Evolutionary conservation across 2,113 vertebrate genomes (phyloP).

Genomic region (Podiceps cristatus): DNA sequence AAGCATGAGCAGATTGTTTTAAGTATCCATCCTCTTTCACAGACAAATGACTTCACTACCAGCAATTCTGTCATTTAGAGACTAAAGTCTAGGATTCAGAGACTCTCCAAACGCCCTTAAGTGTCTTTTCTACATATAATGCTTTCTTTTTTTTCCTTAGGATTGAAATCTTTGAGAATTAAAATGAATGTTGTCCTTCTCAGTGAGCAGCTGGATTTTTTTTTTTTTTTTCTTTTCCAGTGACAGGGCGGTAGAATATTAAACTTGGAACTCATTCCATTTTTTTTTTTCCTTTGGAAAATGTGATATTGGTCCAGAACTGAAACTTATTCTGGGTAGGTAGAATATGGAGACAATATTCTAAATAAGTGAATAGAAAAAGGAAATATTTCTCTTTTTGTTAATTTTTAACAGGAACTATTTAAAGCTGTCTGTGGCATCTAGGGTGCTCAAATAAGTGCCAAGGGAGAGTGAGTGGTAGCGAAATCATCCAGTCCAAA

Average conservation of each 20-base stretch:
- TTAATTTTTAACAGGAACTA: neutral
- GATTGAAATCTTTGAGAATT: neutral
- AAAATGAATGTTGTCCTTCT: neutral
- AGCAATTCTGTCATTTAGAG: neutral
- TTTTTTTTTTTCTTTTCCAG: neutral
- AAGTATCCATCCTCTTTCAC: neutral
- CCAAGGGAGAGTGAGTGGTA: neutral
- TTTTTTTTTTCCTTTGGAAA: neutral
- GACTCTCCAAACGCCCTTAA: neutral
- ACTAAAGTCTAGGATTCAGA: neutral
- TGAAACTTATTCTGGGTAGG: neutral
- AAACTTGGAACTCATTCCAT: neutral
- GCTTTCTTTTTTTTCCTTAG: neutral
- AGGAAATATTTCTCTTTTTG: neutral
- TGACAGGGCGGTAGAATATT: neutral
- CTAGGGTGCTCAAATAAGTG: neutral
- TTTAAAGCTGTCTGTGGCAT: neutral
- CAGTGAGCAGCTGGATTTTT: neutral
- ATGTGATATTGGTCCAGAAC: neutral
- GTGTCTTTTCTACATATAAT: neutral
- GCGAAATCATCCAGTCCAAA: neutral
- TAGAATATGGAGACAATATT: neutral
- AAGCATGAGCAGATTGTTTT: neutral
- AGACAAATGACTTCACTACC: neutral
- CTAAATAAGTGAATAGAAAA: neutral